phyloP scores from a whole-genome alignment of 1,140 invertebrate genomes.

The Polyergus mexicanus region DNA sequence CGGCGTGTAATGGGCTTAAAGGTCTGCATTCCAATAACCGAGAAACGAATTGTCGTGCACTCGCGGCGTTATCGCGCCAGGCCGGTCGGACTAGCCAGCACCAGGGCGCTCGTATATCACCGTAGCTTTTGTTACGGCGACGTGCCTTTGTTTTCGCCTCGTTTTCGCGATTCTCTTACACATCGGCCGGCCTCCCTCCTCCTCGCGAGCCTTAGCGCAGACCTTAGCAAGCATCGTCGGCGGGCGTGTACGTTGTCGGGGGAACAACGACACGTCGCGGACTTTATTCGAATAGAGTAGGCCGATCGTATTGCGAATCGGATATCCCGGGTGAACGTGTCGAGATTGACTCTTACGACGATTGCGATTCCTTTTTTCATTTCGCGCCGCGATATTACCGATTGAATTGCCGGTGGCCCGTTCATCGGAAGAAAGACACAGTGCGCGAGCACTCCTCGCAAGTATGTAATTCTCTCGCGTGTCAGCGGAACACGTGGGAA shows the following conservation, averaged over 20 bases:
- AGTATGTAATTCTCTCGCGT: background rate
- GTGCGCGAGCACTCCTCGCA: background rate
- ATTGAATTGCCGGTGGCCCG: background rate
- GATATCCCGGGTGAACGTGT: background rate
- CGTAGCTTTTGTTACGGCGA: conserved; percentile 76
- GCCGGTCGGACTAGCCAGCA: conserved; percentile 30
- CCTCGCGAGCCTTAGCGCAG: background rate
- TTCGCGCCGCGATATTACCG: background rate
- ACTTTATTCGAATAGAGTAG: background rate
- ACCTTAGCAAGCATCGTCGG: conserved; percentile 37
- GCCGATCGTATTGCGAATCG: background rate
- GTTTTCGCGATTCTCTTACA: conserved; percentile 75
- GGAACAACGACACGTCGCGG: conserved; percentile 20
- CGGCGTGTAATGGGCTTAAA: conserved; percentile 57
- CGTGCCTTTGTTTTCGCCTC: conserved; percentile 79
- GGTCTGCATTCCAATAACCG: conserved; percentile 65
- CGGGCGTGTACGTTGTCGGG: background rate
- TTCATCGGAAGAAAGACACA: background rate
- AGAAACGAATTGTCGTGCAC: conserved; percentile 76
- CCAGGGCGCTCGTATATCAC: conserved; percentile 75
- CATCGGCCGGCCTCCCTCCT: background rate
- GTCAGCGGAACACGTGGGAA: conserved; percentile 14
- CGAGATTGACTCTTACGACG: conserved; percentile 1
- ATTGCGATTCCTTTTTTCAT: conserved; percentile 30
- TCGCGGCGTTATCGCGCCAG: conserved; percentile 67